Evolutionary conservation across 2,888 invertebrate species (phyloP).

Genomic region (Scaeva pyrastri): DNA sequence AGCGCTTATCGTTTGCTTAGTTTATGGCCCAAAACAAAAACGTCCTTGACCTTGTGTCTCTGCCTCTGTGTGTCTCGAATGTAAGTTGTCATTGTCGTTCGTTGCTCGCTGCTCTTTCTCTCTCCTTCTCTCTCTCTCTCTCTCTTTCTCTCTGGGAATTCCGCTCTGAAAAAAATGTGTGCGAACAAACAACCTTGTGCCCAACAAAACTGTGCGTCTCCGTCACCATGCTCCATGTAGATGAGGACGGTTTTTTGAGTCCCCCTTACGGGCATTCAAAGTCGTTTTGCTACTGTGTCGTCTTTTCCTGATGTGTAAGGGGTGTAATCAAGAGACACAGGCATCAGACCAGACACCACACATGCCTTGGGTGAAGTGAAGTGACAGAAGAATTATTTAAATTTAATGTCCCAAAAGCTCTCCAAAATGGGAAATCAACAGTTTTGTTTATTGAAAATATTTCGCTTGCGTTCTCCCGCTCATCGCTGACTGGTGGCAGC

Average conservation of each 20-base stretch:
- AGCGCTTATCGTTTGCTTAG: conserved; percentile 41
- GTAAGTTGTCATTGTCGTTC: no score
- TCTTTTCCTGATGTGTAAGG: conserved; percentile 30
- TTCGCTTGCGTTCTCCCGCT: background rate
- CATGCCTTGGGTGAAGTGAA: conserved; percentile 14
- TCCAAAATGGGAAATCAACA: conserved; percentile 37
- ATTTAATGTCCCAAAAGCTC: conserved; percentile 35
- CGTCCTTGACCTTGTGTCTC: conserved; percentile 67
- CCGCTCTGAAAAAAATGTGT: conserved; percentile 1
- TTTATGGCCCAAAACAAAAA: conserved; percentile 58
- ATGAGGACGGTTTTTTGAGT: background rate
- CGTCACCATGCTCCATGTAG: background rate
- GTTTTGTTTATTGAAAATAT: conserved; percentile 43
- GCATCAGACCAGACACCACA: no score
- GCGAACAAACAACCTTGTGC: background rate
- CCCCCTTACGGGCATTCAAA: background rate
- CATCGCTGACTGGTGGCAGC: no score
- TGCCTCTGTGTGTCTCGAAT: conserved; percentile 16
- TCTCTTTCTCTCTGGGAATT: conserved; percentile 36
- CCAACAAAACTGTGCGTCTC: conserved; percentile 7
- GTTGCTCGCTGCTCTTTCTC: no score
- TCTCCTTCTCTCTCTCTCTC: conserved; percentile 16
- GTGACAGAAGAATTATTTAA: conserved; percentile 28
- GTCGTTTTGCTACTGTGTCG: conserved; percentile 3
- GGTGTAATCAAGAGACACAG: conserved; percentile 22